phyloP scores from a whole-genome alignment of 2,113 vertebrate species.

The Gymnarchus niloticus region DNA sequence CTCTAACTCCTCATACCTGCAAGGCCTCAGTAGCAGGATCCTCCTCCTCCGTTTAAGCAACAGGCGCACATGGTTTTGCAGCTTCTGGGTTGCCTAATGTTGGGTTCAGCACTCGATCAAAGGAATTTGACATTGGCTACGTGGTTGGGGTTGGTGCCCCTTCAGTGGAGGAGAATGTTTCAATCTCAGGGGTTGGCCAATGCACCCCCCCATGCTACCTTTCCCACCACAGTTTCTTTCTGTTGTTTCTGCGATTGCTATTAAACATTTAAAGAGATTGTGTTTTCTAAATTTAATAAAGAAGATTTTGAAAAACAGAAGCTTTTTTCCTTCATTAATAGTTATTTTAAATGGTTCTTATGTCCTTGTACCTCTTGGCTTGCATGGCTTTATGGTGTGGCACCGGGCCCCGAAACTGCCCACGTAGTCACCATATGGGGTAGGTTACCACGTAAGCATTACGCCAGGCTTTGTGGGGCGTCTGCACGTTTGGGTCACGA shows the following conservation, averaged over 20 bases:
- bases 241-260: slow-evolving; percentile 66
- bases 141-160: slow-evolving; percentile 8
- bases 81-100: slow-evolving; percentile 54
- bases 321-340: background rate
- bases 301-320: slow-evolving; percentile 58
- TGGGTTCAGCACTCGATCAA: slow-evolving; percentile 40
- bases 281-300: slow-evolving; percentile 82
- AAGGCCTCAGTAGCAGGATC: background rate
- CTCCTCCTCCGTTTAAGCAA: slow-evolving; percentile 32
- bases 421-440: background rate
- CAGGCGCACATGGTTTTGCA: slow-evolving; percentile 50
- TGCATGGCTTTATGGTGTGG: background rate
- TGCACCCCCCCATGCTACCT: slow-evolving; percentile 35
- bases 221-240: slow-evolving; percentile 46
- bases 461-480: background rate
- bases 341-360: background rate
- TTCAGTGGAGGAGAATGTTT: slow-evolving; percentile 48
- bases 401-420: background rate
- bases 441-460: background rate
- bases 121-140: background rate
- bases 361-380: background rate
- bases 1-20: slow-evolving; percentile 22
- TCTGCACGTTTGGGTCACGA: background rate
- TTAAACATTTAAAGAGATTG: slow-evolving; percentile 63
- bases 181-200: slow-evolving; percentile 66